Conservation (phyloP, 2,797 vertebrate species). For the Pagetopsis macropterus region DNA sequence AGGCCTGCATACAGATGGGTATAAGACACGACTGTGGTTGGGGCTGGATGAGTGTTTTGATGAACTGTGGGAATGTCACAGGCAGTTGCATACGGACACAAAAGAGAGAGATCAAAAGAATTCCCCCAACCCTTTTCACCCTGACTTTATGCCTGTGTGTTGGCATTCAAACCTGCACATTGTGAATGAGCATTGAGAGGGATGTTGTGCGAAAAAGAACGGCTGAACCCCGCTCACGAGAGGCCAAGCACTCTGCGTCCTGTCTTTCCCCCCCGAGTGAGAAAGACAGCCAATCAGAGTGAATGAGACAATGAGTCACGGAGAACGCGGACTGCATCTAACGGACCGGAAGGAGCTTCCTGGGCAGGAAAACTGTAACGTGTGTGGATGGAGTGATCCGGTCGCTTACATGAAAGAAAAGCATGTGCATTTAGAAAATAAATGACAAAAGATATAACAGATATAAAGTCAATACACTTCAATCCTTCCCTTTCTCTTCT, state of each 20-base stretch:
- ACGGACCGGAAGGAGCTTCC: slow-evolving; percentile 68
- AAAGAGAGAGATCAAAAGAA: slow-evolving; percentile 21
- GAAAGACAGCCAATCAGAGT: slow-evolving; percentile 73
- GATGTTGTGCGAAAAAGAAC: slow-evolving; percentile 56
- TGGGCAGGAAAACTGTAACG: slow-evolving; percentile 46
- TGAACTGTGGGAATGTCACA: neutral
- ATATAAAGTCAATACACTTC: neutral
- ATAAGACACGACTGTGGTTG: slow-evolving; percentile 22
- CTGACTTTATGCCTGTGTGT: slow-evolving; percentile 6
- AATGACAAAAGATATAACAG: neutral
- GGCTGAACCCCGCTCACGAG: slow-evolving; percentile 64
- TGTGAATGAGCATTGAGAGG: slow-evolving; percentile 45
- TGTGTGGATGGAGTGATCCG: slow-evolving; percentile 39
- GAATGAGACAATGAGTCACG: slow-evolving; percentile 66
- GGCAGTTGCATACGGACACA: neutral
- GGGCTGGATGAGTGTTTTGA: neutral
- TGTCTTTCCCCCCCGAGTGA: slow-evolving; percentile 58
- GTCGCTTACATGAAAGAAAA: slow-evolving; percentile 27
- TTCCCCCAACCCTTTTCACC: slow-evolving; percentile 1
- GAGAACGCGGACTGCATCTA: slow-evolving; percentile 55
- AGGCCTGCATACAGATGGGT: slow-evolving; percentile 42
- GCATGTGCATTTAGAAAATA: neutral
- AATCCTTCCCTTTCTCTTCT: neutral
- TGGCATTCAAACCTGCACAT: slow-evolving; percentile 28
- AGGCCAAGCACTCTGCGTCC: slow-evolving; percentile 58